Conservation (phyloP, 2,888 invertebrate genomes). For the Tetrapedia diversipes region DNA sequence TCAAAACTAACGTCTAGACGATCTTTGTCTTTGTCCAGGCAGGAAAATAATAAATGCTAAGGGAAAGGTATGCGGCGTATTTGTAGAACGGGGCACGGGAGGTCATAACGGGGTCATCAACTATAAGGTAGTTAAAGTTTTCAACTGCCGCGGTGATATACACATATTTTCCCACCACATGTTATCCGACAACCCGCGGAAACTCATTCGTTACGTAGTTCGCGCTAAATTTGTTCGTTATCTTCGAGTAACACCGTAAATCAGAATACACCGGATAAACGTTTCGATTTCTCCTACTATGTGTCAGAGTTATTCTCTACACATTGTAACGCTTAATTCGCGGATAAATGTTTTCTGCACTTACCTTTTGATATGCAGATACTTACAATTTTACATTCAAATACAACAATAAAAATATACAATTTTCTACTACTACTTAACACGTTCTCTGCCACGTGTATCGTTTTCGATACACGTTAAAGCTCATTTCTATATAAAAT, state of each 20-base stretch:
- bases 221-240: constrained; percentile 77
- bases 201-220: constrained; percentile 76
- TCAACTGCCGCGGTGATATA: constrained; percentile 69
- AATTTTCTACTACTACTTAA: too few species aligned
- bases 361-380: too few species aligned
- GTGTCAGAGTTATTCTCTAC: too few species aligned
- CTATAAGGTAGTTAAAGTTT: constrained; percentile 81
- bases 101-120: constrained; percentile 80
- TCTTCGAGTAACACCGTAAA: constrained; percentile 63
- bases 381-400: too few species aligned
- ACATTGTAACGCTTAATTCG: too few species aligned
- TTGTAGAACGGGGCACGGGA: constrained; percentile 59
- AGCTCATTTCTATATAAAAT: too few species aligned
- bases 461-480: too few species aligned
- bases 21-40: constrained; percentile 77
- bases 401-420: too few species aligned
- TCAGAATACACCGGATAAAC: constrained; percentile 65
- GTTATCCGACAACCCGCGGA: constrained; percentile 40
- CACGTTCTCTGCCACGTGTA: too few species aligned
- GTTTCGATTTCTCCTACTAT: too few species aligned
- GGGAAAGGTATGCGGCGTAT: constrained; percentile 61
- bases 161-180: too few species aligned
- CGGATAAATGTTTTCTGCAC: too few species aligned
- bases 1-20: constrained; percentile 75
- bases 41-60: constrained; percentile 78